Base-by-base conservation (phyloP, 1,140 invertebrate genomes). In the Zaprionus vittiger region DNA sequence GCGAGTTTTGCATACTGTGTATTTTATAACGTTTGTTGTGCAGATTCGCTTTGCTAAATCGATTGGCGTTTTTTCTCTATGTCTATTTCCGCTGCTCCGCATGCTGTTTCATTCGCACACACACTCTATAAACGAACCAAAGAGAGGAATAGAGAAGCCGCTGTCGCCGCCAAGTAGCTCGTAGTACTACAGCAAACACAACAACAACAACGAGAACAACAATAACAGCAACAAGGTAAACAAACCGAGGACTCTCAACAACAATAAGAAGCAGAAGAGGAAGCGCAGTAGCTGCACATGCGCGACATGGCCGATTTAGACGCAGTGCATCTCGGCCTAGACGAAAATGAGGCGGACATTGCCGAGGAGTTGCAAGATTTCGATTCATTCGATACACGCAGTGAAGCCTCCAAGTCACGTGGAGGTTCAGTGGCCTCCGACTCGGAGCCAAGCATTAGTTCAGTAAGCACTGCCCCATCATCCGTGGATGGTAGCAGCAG, bases 311-410 rank as follows among this genome's bases (percentile, higher is more conserved):
- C 91, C 69, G 92, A 93, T 75, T 67, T 93, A 72, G 95, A 96
- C 83, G 94, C 94, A 70, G 95, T 96, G 77, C 95, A 96, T 93
- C 93, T 96, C 79, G 95, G 95, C 76, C 93, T 96, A 73, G 95
- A 95, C 87, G 95, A 95, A 81, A 95, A 95, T 26, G 95, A 96
- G 80, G 95, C 95, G 69, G 95, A 96, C 83, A 96, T 96, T 65
- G 95, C 95, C 15, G 95, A 96, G 87, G 95, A 96, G 86, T 81
- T 96, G 44, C 96, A 96, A 92, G 95, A 94, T 70, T 92, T 96
- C 66, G 95, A 95, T 60, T 93, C 93, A 20, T 94, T 94, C 73
- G 96, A 97, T 85, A 96, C 96, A 22, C 93, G 96, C 15, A 97
- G 97, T 91, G 96, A 97, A 93, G 96, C 97, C 22, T 96, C 96